These are phyloP conservation scores for Eurosta solidaginis DNA, from an alignment of 1,140 invertebrate species.

Conservation along the genomic window DNA sequence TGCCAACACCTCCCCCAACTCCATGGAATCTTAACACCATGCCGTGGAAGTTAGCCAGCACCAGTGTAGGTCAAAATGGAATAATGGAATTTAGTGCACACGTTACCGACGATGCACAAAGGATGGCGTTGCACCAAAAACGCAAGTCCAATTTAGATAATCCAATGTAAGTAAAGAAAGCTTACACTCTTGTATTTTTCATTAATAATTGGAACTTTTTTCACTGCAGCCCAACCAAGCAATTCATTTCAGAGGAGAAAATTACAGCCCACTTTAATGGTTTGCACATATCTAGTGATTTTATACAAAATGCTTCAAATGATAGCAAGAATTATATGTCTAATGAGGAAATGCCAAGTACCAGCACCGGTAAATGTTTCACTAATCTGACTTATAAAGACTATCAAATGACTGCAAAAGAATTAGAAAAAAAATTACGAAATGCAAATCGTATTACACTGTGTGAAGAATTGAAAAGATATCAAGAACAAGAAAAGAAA, in stretches of 20 bases:
- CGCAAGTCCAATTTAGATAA: constrained; percentile 29
- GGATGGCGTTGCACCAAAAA: constrained; percentile 33
- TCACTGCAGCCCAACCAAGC: constrained; percentile 66
- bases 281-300: constrained; percentile 69
- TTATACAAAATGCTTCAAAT: constrained; percentile 48
- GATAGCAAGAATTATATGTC: background rate
- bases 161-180: constrained; percentile 31
- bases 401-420: constrained; percentile 54
- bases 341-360: background rate
- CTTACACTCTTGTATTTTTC: background rate
- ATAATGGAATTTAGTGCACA: constrained; percentile 48
- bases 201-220: background rate
- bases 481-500: constrained; percentile 64
- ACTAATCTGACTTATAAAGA: constrained; percentile 35
- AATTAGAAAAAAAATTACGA: constrained; percentile 63
- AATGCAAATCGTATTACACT: constrained; percentile 66
- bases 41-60: constrained; percentile 47
- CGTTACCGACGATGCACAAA: constrained; percentile 3
- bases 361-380: constrained; percentile 34
- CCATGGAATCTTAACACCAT: constrained; percentile 45
- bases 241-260: constrained; percentile 79
- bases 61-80: constrained; percentile 44
- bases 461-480: constrained; percentile 72
- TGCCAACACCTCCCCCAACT: constrained; percentile 31
- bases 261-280: constrained; percentile 76